Base-by-base conservation (phyloP, 1,140 invertebrate species). In the Semibalanus balanoides region DNA sequence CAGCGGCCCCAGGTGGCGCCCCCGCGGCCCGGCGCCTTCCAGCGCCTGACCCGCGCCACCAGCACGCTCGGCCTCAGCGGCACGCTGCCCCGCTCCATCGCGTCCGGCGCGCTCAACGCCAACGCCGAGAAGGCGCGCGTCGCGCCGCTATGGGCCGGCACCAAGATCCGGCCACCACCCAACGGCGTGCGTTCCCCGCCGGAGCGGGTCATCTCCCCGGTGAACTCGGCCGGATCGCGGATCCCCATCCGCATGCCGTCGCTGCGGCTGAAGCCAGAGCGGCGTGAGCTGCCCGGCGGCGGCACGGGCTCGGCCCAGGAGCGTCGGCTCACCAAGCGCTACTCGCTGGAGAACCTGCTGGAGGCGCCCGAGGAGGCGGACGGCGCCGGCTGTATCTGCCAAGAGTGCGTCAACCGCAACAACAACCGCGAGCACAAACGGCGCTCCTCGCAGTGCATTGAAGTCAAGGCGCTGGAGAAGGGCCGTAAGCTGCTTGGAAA, bases 341-440 rank as follows among this genome's bases (percentile, higher is more conserved):
- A 72, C 29, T 72, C 70, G n/a, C 70, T 72, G 70, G 70, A 72
- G 29, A 72, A 72, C 70, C 70, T 72, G 70, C 29, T 72, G 9
- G 70, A 72, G 28, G 70, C 70, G n/a, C 70, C 70, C 28, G 70
- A 72, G 70, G 70, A 72, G 29, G 51, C 51, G 1, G 51, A 64
- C 51, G 70, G 29, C 19, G 19, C n/a, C 28, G 19, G 0, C 3
- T 72, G 70, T 19, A 72, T 72, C n/a, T 30, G 70, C 70, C 19
- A 72, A n/a, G 70, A 72, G 70, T 72, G 70, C 51, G 51, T 64
- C 51, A 64, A 64, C 51, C 51, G 51, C 51, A 64, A 64, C 22
- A 64, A 64, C 51, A 64, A 64, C 51, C 51, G 51, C 51, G 51
- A 64, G 51, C 51, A 64, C 51, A 64, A 64, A 19, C 51, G 51